Percentiles rank a stretch among this genome's conserved stretches.
Evolutionary conservation across 2,888 invertebrate species (phyloP).

Genomic region (Drosophila longiperda): DNA sequence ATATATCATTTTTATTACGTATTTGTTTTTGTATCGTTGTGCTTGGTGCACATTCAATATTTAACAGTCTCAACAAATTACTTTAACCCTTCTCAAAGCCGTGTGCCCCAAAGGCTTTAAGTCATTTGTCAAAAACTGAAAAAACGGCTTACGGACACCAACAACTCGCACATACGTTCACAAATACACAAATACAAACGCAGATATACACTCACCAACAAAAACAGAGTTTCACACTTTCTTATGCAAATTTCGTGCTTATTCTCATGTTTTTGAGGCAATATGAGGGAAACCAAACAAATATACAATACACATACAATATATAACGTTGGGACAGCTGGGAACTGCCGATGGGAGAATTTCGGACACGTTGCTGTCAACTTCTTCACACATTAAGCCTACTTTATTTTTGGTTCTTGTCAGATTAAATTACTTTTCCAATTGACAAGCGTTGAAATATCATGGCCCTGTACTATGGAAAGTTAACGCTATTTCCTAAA

Average conservation of each 20-base stretch:
- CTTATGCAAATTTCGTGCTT: slow-evolving; percentile 72
- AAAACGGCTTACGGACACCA: slow-evolving; percentile 55
- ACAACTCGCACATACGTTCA: slow-evolving; percentile 25
- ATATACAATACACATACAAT: slow-evolving; percentile 27
- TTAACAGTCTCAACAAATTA: slow-evolving; percentile 79
- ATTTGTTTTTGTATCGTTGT: slow-evolving; percentile 41
- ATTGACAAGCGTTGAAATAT: slow-evolving; percentile 57
- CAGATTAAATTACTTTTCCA: slow-evolving; percentile 76
- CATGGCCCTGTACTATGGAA: slow-evolving; percentile 23
- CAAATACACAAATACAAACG: slow-evolving; percentile 8
- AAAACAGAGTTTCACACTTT: slow-evolving; percentile 68
- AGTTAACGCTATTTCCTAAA: slow-evolving; percentile 51
- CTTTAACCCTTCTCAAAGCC: slow-evolving; percentile 74
- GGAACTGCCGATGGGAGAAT: slow-evolving; percentile 38
- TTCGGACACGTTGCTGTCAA: slow-evolving; percentile 66
- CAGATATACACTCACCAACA: background rate
- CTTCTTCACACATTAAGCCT: slow-evolving; percentile 74
- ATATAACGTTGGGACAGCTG: slow-evolving; percentile 39
- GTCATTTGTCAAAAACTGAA: slow-evolving; percentile 79
- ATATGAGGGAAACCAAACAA: slow-evolving; percentile 39
- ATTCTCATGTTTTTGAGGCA: slow-evolving; percentile 45
- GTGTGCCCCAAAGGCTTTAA: slow-evolving; percentile 75
- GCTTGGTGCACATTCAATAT: slow-evolving; percentile 70
- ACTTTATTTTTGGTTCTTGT: slow-evolving; percentile 69
- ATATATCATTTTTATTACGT: slow-evolving; percentile 67